Evolutionary conservation across 2,797 vertebrate genomes (phyloP).

Genomic region (Eptatretus atami): DNA sequence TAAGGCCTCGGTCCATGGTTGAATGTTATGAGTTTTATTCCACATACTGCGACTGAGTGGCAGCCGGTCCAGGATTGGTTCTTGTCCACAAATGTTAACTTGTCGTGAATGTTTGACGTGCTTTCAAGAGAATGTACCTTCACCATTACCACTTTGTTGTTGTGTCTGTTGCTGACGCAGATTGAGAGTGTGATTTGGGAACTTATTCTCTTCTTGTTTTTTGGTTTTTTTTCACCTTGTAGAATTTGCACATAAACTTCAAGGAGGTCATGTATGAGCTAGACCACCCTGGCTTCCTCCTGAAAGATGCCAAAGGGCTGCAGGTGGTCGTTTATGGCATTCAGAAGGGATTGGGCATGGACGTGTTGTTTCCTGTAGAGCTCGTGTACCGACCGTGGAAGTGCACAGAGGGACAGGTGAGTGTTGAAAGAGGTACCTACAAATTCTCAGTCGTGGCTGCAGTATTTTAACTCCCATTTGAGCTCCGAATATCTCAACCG

Average conservation of each 20-base stretch:
- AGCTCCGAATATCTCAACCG: too few relatives aligned
- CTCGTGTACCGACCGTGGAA: slow-evolving; percentile 95
- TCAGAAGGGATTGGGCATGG: slow-evolving; percentile 67
- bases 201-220: too few relatives aligned
- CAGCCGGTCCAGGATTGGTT: not conserved
- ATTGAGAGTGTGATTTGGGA: not conserved
- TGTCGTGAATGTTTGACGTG: not conserved
- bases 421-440: not conserved
- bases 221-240: slow-evolving; percentile 6
- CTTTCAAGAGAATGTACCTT: not conserved
- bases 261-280: slow-evolving; percentile 97
- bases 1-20: too few relatives aligned
- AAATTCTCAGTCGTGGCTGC: not conserved
- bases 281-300: slow-evolving; percentile 70
- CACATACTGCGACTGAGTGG: too few relatives aligned
- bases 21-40: too few relatives aligned
- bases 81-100: not conserved
- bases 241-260: slow-evolving; percentile 91
- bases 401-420: slow-evolving; percentile 87
- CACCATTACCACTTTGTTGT: slow-evolving; percentile 5
- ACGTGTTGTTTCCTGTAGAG: slow-evolving; percentile 63
- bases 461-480: too few relatives aligned
- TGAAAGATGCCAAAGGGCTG: slow-evolving; percentile 86
- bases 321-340: slow-evolving; percentile 83
- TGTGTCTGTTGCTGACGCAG: not conserved